Evolutionary conservation across 2,888 invertebrate genomes (phyloP).

Genomic region (Noctua janthe): DNA sequence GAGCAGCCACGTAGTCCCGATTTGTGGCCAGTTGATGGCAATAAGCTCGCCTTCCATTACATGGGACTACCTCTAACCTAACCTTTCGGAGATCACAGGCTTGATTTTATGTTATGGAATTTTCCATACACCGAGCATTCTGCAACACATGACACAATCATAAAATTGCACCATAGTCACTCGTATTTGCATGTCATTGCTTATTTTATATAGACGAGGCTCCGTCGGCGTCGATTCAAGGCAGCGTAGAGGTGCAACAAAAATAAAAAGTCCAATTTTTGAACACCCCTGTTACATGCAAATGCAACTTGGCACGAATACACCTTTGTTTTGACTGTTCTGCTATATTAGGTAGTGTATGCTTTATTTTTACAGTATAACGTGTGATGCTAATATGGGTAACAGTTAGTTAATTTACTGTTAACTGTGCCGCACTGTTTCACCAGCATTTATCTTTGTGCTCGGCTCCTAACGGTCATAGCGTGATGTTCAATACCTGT

Average conservation of each 20-base stretch:
- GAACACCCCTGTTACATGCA: constrained; percentile 62
- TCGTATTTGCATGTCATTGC: constrained; percentile 53
- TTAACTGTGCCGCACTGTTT: background rate
- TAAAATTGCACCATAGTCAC: background rate
- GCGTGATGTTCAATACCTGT: background rate
- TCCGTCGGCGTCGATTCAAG: constrained; percentile 1
- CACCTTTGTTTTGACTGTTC: constrained; percentile 46
- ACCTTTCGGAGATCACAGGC: background rate
- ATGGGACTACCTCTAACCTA: background rate
- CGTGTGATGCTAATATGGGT: background rate
- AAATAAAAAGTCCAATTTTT: constrained; percentile 58
- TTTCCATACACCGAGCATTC: background rate
- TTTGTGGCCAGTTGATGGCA: background rate
- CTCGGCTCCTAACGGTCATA: background rate
- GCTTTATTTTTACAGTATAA: background rate
- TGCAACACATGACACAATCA: background rate
- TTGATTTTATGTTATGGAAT: background rate
- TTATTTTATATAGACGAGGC: constrained; percentile 40
- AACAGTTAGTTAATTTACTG: background rate
- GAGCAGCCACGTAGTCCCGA: background rate
- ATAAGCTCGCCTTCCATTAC: background rate
- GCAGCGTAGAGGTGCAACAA: constrained; percentile 25
- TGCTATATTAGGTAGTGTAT: no score
- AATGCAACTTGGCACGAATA: constrained; percentile 66
- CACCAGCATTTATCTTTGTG: background rate